A percentile compares a stretch with the other conserved stretches of the same genome.
phyloP scores from a whole-genome alignment of 2,797 vertebrate species.

The Toxotes lorentzi region DNA sequence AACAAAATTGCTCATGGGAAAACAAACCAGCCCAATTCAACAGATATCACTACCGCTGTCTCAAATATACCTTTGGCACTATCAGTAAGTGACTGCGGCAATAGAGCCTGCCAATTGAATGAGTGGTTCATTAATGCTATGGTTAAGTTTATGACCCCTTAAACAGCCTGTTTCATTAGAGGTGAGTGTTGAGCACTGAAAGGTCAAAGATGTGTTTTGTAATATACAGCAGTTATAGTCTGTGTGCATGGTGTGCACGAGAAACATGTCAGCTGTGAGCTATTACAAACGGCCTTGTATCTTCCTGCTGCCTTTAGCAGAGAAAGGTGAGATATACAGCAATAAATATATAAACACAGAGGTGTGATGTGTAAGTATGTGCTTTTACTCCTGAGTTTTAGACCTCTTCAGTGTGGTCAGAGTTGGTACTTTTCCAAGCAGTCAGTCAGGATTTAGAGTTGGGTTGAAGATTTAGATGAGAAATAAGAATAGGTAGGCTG shows the following conservation, averaged over 20 bases:
- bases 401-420: neutral
- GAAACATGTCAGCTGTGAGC: constrained; percentile 15
- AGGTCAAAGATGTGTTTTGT: constrained; percentile 54
- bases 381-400: constrained; percentile 10
- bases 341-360: constrained; percentile 20
- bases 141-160: constrained; percentile 52
- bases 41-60: neutral
- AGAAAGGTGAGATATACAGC: neutral
- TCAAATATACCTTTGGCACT: constrained; percentile 21
- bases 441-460: neutral
- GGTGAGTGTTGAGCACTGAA: constrained; percentile 32
- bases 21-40: constrained; percentile 34
- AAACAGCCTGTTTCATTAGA: constrained; percentile 66
- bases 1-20: neutral
- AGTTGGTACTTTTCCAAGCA: neutral
- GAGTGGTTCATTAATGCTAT: constrained; percentile 62
- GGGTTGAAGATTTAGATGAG: neutral
- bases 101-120: constrained; percentile 45
- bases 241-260: constrained; percentile 28
- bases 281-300: constrained; percentile 17
- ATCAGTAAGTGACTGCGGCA: constrained; percentile 23
- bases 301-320: constrained; percentile 24
- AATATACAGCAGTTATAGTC: constrained; percentile 19
- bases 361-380: neutral
- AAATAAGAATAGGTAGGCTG: neutral